Evolutionary conservation across 2,113 vertebrate genomes (phyloP), one percentile per base, ranked within the genome.

Genomic region (Varanus komodoensis): DNA sequence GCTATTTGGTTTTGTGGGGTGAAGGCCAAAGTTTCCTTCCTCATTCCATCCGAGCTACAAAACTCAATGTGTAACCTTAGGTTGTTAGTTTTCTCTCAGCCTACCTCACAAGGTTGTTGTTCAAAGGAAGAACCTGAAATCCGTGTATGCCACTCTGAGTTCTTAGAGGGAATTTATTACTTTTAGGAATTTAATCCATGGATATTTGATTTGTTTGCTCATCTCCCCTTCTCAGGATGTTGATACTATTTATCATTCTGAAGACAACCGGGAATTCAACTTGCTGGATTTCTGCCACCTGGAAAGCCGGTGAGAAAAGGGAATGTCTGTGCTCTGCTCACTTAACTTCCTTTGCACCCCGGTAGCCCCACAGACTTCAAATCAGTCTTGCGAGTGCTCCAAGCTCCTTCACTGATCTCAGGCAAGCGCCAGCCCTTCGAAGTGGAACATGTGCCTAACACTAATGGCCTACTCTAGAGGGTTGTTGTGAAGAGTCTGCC

Each of bases 181-280:
- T 8, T 34, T 48, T 69, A 17, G 44, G 44, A 48, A 21, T 19
- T 4, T 11, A 32, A 50, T 50, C 7, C 69, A 17, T 1, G 14
- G 9, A 1, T 27, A 0, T 52, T 88, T 68, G n/a, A 3, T 69
- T 34, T 29, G 17, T 69, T 6, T 38, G 2, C 6, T 1, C 2
- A 1, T 77, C 34, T 17, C 23, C 21, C 71, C 50, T 57, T 54
- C 75, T 67, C 91, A 99, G 98, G 98, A 99, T 89, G 98, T 99
- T 78, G 98, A 99, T 95, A 99, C 98, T n/a, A 99, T 99, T 96
- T 99, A 99, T 94, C 98, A 99, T 96, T 98, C 98, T 0, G 98
- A 98, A 94, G 98, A 99, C 97, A 99, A 98, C 95, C 96, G 98
- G 68, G 98, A 98, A 94, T 98, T 99, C 95, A 99, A 98, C 96